These are phyloP conservation scores for Phylloscopus trochilus DNA, from an alignment of 2,113 vertebrate species.

Conservation along the genomic window DNA sequence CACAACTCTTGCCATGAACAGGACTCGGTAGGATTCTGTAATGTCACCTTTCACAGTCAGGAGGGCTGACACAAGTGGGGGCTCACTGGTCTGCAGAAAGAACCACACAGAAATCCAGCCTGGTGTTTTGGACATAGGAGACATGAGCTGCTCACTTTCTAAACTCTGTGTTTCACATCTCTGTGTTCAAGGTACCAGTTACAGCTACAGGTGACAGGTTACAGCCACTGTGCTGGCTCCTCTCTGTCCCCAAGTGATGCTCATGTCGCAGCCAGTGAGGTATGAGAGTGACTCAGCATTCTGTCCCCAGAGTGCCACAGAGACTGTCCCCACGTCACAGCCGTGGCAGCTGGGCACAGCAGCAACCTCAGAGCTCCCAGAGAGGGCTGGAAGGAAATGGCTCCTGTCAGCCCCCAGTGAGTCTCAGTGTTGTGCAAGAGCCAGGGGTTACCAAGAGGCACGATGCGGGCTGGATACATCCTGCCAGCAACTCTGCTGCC, in stretches of 20 bases:
- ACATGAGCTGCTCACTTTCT: background rate
- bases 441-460: background rate
- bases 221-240: background rate
- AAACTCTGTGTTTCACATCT: background rate
- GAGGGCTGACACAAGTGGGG: constrained; percentile 69
- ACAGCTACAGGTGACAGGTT: background rate
- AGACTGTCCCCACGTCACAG: background rate
- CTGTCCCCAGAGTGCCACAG: background rate
- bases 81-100: constrained; percentile 75
- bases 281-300: background rate
- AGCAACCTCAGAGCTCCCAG: background rate
- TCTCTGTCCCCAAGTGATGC: background rate
- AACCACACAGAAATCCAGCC: background rate
- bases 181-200: background rate
- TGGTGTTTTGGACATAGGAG: background rate
- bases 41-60: constrained; percentile 80
- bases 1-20: constrained; percentile 64
- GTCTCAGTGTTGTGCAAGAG: background rate
- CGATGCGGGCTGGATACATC: background rate
- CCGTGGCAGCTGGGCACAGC: background rate
- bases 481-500: background rate
- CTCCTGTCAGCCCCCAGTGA: background rate
- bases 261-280: background rate
- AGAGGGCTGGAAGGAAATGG: background rate
- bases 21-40: constrained; percentile 75